Percentiles rank a stretch among this genome's conserved stretches.
phyloP scores from a whole-genome alignment of 2,113 vertebrate genomes.

The Ctenodactylus gundi region DNA sequence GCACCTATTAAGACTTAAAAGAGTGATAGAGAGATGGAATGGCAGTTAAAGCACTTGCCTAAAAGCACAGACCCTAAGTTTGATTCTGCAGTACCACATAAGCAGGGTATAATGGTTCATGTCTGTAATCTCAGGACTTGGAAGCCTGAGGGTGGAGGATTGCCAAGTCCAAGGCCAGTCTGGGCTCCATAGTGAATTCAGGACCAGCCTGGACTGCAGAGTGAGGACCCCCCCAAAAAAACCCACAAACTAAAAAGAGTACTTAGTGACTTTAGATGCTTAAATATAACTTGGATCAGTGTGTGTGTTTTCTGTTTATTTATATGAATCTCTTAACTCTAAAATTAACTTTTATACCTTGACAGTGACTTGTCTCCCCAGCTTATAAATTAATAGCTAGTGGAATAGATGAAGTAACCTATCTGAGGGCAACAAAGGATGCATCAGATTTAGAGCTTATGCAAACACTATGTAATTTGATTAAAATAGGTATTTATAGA shows the following conservation, averaged over 20 bases:
- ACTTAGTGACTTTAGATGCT: background rate
- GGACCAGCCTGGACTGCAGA: no score
- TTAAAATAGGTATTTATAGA: background rate
- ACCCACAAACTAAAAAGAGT: background rate
- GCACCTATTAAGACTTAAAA: background rate
- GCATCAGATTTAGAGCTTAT: background rate
- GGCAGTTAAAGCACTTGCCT: no score
- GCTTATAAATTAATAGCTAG: background rate
- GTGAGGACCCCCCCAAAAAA: no score
- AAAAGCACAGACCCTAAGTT: no score
- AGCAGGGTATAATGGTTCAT: no score
- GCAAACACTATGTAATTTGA: background rate
- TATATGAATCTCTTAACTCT: background rate
- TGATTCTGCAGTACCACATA: no score
- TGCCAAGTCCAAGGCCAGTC: no score
- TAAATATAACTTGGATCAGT: background rate
- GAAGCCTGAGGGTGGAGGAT: no score
- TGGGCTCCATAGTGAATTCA: no score
- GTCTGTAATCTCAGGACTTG: no score
- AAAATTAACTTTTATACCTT: background rate
- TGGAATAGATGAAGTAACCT: background rate
- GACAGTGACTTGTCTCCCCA: background rate
- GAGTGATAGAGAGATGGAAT: no score
- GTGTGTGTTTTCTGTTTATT: background rate
- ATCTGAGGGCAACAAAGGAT: background rate